Conservation (phyloP, 2,113 vertebrate genomes). For the Anser cygnoides region DNA sequence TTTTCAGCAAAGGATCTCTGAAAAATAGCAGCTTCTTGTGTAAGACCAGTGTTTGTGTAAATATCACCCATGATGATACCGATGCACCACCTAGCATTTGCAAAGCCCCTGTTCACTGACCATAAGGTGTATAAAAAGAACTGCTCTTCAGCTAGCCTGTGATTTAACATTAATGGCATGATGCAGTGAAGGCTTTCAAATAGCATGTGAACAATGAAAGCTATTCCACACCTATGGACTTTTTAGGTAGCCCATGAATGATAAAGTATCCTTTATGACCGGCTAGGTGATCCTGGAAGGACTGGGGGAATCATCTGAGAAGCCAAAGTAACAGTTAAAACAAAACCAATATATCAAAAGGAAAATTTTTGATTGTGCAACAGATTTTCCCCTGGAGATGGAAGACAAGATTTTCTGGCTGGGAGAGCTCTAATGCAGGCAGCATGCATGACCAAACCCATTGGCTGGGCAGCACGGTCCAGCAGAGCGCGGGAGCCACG, state of each 20-base stretch:
- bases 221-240: not conserved
- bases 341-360: not conserved
- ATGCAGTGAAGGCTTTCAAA: conserved; percentile 2
- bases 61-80: not conserved
- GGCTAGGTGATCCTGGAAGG: not conserved
- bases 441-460: not conserved
- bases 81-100: not conserved
- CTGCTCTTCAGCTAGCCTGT: not conserved
- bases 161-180: not conserved
- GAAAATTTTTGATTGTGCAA: not conserved
- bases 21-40: not conserved
- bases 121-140: not conserved
- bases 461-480: not conserved
- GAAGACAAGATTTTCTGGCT: conserved; percentile 16
- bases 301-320: not conserved
- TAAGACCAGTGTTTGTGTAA: not conserved
- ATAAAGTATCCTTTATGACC: not conserved
- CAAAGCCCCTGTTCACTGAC: conserved; percentile 24
- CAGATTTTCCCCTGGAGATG: not conserved
- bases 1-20: not conserved
- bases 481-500: not conserved
- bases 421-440: not conserved
- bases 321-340: not conserved
- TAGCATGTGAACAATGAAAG: not conserved
- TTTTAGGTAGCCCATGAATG: not conserved